Conservation (phyloP, 2,888 invertebrate genomes). For the Drosophila rubida region DNA sequence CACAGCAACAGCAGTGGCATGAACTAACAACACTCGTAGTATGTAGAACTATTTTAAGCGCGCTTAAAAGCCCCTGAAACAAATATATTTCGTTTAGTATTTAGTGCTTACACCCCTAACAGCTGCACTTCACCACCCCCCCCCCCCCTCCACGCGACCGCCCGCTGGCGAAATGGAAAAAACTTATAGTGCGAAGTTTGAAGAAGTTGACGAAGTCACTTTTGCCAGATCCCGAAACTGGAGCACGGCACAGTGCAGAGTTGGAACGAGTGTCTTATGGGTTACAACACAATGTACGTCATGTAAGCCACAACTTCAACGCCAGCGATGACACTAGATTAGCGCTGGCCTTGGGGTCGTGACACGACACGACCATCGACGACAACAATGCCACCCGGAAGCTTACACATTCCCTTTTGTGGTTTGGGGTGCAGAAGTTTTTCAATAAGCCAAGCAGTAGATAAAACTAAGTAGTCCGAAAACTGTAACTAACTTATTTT, state of each 20-base stretch:
- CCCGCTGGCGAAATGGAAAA: background rate
- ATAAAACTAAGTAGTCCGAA: too few species aligned
- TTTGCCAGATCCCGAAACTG: slow-evolving; percentile 14
- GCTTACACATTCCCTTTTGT: too few species aligned
- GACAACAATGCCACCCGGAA: too few species aligned
- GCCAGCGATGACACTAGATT: background rate
- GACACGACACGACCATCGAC: slow-evolving; percentile 5
- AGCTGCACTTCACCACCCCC: background rate
- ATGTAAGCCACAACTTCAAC: slow-evolving; percentile 2
- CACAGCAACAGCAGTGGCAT: slow-evolving; percentile 6
- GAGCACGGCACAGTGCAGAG: slow-evolving; percentile 17
- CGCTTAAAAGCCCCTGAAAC: slow-evolving; percentile 58
- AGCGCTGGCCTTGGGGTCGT: background rate
- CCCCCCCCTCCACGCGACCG: background rate
- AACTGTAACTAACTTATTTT: too few species aligned
- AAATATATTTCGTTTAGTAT: slow-evolving; percentile 56
- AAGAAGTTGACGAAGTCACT: slow-evolving; percentile 43
- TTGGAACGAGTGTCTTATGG: slow-evolving; percentile 4
- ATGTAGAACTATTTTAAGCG: slow-evolving; percentile 53
- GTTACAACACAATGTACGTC: background rate
- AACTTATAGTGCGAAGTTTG: slow-evolving; percentile 18
- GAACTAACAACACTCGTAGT: slow-evolving; percentile 41
- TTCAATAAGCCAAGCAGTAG: too few species aligned
- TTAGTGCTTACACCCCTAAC: slow-evolving; percentile 24
- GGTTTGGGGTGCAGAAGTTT: too few species aligned